Base-by-base conservation (phyloP, 1,140 invertebrate species). In the Drosophila ananassae region DNA sequence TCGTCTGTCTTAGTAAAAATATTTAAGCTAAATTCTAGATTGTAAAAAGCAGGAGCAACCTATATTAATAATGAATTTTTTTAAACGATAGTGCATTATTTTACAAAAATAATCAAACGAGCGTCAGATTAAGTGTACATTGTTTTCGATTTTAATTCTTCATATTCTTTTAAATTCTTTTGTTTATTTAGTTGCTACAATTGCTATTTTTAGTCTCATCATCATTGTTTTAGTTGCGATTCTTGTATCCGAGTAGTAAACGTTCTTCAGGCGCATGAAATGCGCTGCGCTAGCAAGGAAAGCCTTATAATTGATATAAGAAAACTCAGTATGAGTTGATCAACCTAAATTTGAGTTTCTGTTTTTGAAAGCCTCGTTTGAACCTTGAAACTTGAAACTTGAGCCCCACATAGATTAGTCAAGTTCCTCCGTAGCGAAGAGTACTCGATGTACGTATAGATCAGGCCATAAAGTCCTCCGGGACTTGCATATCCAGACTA, bases 21-120 rank as follows among this genome's bases (percentile, higher is more conserved):
- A 59, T 71, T 71, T 68, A 84, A 84, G 68, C 59, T 52, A 78
- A 54, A 63, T 77, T 72, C 51, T 80, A 78, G 71, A 75, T 66
- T 72, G 54, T 83, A 78, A 69, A 75, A 60, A 69, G 54, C 56
- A 9, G 48, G 34, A 37, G 12, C 10, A 37, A 37, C 34, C n/a
- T 44, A 17, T 44, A 17, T 17, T 44, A 17, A 61, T 37, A 76
- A 63, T 60, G 39, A 39, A 54, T 62, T 59, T 78, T 73, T 41
- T 17, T 46, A 62, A 62, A 58, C 32, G 48, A 71, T 57, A 69
- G 56, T 57, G 61, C 61, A 67, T 68, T 67, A 68, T 67, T 34
- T 68, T 53, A 28, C 9, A 34, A 37, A 21, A 13, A 46, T 12
- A 37, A 66, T 28, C 17, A 69, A 67, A 47, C 37, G 54, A 67